Conservation (phyloP, 2,797 vertebrate species). For the Malurus splendens region DNA sequence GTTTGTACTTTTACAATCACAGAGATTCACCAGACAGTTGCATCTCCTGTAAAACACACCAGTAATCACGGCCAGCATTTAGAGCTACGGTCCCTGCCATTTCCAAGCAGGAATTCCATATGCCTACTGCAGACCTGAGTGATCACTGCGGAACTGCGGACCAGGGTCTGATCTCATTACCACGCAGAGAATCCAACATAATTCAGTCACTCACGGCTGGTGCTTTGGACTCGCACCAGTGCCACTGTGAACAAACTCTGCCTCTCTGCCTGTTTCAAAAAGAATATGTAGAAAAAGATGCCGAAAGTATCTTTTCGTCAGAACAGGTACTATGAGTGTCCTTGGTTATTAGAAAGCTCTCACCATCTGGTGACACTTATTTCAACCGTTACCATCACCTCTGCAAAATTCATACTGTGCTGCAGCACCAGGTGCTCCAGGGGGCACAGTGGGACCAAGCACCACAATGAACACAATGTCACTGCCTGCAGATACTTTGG, state of each 20-base stretch:
- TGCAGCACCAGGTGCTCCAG: neutral
- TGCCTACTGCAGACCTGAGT: neutral
- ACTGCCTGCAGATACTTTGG: neutral
- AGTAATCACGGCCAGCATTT: neutral
- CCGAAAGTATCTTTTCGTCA: neutral
- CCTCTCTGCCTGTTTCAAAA: neutral
- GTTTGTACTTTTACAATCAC: neutral
- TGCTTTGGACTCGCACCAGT: constrained; percentile 7
- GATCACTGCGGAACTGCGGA: neutral
- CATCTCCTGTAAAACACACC: neutral
- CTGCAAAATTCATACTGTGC: neutral
- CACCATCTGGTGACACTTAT: neutral
- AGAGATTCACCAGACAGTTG: neutral
- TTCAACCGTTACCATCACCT: neutral
- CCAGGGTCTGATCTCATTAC: constrained; percentile 19
- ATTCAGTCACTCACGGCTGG: neutral
- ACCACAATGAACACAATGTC: neutral
- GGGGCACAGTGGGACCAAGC: neutral
- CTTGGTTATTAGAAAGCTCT: neutral
- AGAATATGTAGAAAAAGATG: neutral
- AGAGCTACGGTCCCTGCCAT: neutral
- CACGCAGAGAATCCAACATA: constrained; percentile 5
- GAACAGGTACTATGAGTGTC: neutral
- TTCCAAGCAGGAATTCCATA: neutral
- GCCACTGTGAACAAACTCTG: neutral